Evolutionary conservation across 2,888 invertebrate genomes (phyloP).

Genomic region (Phania funesta): DNA sequence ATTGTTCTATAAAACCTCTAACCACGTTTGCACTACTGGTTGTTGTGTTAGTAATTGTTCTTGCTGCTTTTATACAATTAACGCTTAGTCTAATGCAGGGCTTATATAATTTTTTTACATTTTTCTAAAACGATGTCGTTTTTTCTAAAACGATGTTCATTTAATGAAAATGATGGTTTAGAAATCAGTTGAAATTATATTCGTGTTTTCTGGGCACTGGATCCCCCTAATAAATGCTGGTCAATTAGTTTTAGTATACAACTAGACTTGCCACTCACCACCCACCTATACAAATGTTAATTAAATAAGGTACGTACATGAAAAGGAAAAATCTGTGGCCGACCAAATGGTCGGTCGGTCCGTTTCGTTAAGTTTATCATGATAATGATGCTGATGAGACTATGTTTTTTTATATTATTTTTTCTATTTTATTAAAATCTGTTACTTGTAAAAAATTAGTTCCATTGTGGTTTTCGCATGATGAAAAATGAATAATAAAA

Average conservation of each 20-base stretch:
- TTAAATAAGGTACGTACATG: not conserved
- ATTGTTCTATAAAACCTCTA: too few species aligned
- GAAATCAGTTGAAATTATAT: too few species aligned
- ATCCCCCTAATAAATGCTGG: not conserved
- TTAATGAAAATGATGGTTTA: too few species aligned
- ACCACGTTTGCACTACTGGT: too few species aligned
- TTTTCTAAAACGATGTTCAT: too few species aligned
- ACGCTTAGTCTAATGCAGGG: too few species aligned
- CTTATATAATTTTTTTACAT: too few species aligned
- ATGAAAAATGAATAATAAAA: not conserved
- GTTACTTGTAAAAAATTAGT: conserved; percentile 24
- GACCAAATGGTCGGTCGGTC: conserved; percentile 43
- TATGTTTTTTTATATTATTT: conserved; percentile 10
- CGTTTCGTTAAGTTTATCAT: conserved; percentile 47
- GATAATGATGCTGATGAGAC: conserved; percentile 44
- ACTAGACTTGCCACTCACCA: not conserved
- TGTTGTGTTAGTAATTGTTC: too few species aligned
- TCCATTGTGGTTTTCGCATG: conserved; percentile 24
- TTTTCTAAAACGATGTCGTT: too few species aligned
- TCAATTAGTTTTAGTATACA: not conserved
- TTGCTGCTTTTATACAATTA: too few species aligned
- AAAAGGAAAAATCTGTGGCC: conserved; percentile 35
- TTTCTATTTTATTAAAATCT: not conserved
- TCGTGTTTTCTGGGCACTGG: not conserved
- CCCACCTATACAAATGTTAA: conserved; percentile 23